These are phyloP conservation scores for Hylaea fasciaria DNA, from an alignment of 2,888 invertebrate genomes.

Conservation along the genomic window DNA sequence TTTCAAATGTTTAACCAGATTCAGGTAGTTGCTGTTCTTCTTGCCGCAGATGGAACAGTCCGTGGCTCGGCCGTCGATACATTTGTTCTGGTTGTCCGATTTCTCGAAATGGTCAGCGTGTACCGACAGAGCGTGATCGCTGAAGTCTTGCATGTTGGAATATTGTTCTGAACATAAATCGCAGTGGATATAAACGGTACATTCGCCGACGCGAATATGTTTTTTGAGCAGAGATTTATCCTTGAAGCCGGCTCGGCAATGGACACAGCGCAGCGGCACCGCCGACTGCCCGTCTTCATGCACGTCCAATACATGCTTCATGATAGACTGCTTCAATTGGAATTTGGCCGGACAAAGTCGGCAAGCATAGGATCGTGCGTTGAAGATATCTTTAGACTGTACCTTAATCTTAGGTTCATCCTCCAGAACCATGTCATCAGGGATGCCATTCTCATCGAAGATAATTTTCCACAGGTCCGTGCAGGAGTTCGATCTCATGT, in stretches of 20 bases:
- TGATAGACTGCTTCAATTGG: slow-evolving; percentile 81
- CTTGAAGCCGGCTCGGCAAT: slow-evolving; percentile 76
- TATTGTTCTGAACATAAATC: slow-evolving; percentile 79
- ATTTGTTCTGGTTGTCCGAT: slow-evolving; percentile 71
- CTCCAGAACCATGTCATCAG: slow-evolving; percentile 77
- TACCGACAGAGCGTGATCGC: slow-evolving; percentile 75
- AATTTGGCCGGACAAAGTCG: slow-evolving; percentile 81
- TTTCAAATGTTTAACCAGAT: slow-evolving; percentile 85
- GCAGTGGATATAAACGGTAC: slow-evolving; percentile 85
- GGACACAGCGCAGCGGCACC: slow-evolving; percentile 73
- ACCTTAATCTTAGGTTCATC: slow-evolving; percentile 69
- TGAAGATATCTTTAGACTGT: slow-evolving; percentile 80
- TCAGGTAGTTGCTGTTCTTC: slow-evolving; percentile 82
- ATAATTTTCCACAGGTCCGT: slow-evolving; percentile 82
- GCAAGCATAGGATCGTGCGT: slow-evolving; percentile 80
- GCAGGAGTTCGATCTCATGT: slow-evolving; percentile 80
- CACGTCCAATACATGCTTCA: slow-evolving; percentile 80
- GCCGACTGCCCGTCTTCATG: slow-evolving; percentile 80
- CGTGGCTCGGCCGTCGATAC: slow-evolving; percentile 77
- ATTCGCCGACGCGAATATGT: slow-evolving; percentile 82
- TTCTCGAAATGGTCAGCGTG: slow-evolving; percentile 77
- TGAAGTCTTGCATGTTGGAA: slow-evolving; percentile 76
- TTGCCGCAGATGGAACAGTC: slow-evolving; percentile 84
- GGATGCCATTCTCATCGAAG: slow-evolving; percentile 78
- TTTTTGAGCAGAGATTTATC: slow-evolving; percentile 77